Conservation (phyloP, 2,888 invertebrate species). For the Apoda limacodes region DNA sequence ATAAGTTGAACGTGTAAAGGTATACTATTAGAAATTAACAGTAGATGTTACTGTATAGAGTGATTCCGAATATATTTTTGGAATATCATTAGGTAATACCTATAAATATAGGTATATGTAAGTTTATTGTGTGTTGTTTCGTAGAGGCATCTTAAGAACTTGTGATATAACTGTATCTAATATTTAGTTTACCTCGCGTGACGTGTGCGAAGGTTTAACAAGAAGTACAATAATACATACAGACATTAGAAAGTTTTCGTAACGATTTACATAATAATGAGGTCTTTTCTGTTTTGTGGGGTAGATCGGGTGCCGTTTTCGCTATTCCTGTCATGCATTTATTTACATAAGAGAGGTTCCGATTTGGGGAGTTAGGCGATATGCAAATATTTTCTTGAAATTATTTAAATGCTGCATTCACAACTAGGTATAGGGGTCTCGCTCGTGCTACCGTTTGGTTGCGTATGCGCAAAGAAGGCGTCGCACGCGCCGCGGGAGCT, state of each 20-base stretch:
- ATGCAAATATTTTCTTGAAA: slow-evolving; percentile 66
- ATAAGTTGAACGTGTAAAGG: slow-evolving; percentile 57
- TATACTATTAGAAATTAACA: slow-evolving; percentile 61
- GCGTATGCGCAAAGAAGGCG: slow-evolving; percentile 28
- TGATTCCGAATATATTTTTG: slow-evolving; percentile 30
- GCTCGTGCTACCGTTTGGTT: slow-evolving; percentile 31
- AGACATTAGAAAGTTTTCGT: slow-evolving; percentile 50
- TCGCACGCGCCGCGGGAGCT: slow-evolving; percentile 56
- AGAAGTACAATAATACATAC: slow-evolving; percentile 59
- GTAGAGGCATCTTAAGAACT: slow-evolving; percentile 66
- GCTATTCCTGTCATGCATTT: slow-evolving; percentile 51
- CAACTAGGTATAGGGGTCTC: slow-evolving; percentile 29
- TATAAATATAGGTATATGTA: slow-evolving; percentile 50
- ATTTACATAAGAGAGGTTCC: slow-evolving; percentile 59
- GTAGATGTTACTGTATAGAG: slow-evolving; percentile 46
- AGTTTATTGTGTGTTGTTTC: slow-evolving; percentile 65
- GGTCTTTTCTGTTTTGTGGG: slow-evolving; percentile 42
- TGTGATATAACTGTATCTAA: slow-evolving; percentile 64
- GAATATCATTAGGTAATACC: slow-evolving; percentile 40
- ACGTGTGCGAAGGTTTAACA: slow-evolving; percentile 25
- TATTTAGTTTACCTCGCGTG: slow-evolving; percentile 53
- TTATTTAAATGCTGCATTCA: too few relatives aligned
- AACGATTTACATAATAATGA: slow-evolving; percentile 49
- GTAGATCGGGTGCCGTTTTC: slow-evolving; percentile 57
- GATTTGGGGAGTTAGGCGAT: slow-evolving; percentile 62